A percentile compares a stretch with the other conserved stretches of the same genome.
phyloP scores from a whole-genome alignment of 2,888 invertebrate genomes.

The Tortrix viridana region DNA sequence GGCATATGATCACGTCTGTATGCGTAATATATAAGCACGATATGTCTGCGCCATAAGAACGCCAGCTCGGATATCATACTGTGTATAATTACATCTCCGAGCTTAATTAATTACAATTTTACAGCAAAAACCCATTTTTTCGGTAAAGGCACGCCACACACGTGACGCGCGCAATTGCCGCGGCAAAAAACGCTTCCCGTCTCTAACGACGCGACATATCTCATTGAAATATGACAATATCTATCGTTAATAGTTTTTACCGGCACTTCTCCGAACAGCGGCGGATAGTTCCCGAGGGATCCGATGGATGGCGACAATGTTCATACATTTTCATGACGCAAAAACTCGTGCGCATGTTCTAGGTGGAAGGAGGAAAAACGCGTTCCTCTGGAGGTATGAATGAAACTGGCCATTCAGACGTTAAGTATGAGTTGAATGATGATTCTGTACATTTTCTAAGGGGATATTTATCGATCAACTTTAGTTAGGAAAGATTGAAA shows the following conservation, averaged over 20 bases:
- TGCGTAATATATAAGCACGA: background rate
- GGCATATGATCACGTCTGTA: background rate
- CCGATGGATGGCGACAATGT: slow-evolving; percentile 30
- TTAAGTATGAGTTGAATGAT: background rate
- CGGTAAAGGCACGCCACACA: slow-evolving; percentile 26
- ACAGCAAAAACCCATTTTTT: slow-evolving; percentile 28
- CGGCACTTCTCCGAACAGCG: slow-evolving; percentile 15
- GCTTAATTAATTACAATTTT: slow-evolving; percentile 22
- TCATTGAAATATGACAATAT: slow-evolving; percentile 38
- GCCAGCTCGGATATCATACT: background rate
- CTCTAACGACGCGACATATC: slow-evolving; percentile 19
- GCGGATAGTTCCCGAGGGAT: slow-evolving; percentile 31
- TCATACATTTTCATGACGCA: slow-evolving; percentile 32
- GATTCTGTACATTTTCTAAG: background rate
- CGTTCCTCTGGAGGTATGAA: slow-evolving; percentile 24
- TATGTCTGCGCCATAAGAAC: background rate
- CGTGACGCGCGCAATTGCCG: slow-evolving; percentile 31
- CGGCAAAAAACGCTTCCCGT: slow-evolving; percentile 27
- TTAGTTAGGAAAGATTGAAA: no score
- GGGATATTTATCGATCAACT: no score
- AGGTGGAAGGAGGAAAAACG: slow-evolving; percentile 23
- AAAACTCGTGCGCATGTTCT: slow-evolving; percentile 29
- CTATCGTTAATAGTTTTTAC: slow-evolving; percentile 18
- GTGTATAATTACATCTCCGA: background rate
- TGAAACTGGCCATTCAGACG: slow-evolving; percentile 24